These are phyloP conservation scores for Lophura nycthemera DNA, from an alignment of 2,113 vertebrate genomes.

Conservation along the genomic window DNA sequence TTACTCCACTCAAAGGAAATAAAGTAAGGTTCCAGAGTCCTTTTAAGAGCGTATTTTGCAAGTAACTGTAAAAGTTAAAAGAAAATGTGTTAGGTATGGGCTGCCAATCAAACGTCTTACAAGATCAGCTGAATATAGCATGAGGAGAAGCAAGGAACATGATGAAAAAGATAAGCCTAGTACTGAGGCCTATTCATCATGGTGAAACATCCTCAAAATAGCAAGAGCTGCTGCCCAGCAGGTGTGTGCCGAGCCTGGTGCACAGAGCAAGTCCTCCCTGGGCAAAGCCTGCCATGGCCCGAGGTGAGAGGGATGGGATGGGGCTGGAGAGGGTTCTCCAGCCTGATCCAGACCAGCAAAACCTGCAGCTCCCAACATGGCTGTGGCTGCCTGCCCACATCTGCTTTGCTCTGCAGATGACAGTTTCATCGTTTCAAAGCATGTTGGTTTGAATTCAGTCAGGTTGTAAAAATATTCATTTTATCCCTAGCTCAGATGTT, in stretches of 20 bases:
- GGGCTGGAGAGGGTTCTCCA: not conserved
- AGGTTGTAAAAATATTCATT: slow-evolving; percentile 68
- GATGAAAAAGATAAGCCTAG: not conserved
- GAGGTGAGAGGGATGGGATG: too few species aligned
- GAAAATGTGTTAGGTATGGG: not conserved
- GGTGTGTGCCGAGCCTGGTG: not conserved
- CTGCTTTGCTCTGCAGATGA: not conserved
- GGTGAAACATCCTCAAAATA: not conserved
- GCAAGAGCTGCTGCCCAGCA: not conserved
- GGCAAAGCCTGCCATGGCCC: not conserved
- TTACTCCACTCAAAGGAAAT: not conserved
- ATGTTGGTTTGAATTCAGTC: slow-evolving; percentile 60
- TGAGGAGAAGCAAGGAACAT: not conserved
- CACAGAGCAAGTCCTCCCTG: not conserved
- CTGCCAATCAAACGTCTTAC: not conserved
- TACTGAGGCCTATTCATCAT: too few species aligned
- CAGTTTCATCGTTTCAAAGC: not conserved
- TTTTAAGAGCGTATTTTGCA: not conserved
- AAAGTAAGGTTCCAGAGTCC: not conserved
- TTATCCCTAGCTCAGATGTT: slow-evolving; percentile 42
- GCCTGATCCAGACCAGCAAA: not conserved
- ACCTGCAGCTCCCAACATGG: not conserved
- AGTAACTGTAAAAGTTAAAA: not conserved
- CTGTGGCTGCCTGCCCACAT: slow-evolving; percentile 12
- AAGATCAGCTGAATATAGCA: not conserved